Percentiles rank a stretch among this genome's conserved stretches.
phyloP scores from a whole-genome alignment of 1,140 invertebrate genomes.

The Neotoxoptera formosana region DNA sequence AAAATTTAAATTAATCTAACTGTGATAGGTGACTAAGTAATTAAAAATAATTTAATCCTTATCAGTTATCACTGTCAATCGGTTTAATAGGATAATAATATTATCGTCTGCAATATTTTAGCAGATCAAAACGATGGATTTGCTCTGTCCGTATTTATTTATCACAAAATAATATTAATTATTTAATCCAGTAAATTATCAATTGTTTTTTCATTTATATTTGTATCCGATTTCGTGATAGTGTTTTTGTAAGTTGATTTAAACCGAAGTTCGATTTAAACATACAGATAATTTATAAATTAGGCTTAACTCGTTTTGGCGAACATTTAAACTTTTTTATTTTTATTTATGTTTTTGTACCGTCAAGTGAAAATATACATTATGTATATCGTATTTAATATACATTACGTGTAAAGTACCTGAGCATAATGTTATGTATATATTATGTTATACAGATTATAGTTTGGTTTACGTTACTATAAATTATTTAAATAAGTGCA shows the following conservation, averaged over 20 bases:
- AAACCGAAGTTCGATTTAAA: background rate
- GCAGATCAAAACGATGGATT: background rate
- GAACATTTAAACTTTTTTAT: background rate
- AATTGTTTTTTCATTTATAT: background rate
- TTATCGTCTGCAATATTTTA: background rate
- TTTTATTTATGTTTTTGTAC: background rate
- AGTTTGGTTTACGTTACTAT: background rate
- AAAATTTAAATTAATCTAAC: background rate
- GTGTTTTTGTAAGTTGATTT: background rate
- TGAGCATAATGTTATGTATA: too few species aligned
- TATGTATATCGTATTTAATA: background rate
- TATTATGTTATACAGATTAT: background rate
- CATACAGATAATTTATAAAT: background rate
- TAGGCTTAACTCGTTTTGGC: background rate
- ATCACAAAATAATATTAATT: background rate
- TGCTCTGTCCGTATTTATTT: background rate
- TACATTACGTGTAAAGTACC: background rate
- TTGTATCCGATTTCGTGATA: background rate
- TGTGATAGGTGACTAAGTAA: background rate
- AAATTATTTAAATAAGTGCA: background rate
- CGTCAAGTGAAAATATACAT: background rate
- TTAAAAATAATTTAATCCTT: constrained; percentile 2
- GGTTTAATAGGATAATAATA: background rate
- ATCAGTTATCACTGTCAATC: background rate
- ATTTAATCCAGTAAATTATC: background rate